Conservation (phyloP, 2,113 vertebrate species). For the Himantopus leucocephalus region DNA sequence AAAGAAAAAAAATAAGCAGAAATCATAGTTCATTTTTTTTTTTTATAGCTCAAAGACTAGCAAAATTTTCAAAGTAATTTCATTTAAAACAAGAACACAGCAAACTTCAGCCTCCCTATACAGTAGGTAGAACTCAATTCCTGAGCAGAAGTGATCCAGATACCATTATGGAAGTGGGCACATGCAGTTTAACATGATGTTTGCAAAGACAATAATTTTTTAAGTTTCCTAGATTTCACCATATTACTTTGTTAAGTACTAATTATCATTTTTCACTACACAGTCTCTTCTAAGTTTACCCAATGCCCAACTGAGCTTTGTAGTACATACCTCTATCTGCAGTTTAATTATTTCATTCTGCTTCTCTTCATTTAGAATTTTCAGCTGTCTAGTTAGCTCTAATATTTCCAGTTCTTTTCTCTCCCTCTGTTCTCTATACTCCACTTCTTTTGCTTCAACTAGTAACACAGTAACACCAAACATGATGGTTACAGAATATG, state of each 20-base stretch:
- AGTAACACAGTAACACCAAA: conserved; percentile 25
- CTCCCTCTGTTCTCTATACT: conserved; percentile 73
- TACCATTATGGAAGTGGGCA: not conserved
- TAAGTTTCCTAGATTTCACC: not conserved
- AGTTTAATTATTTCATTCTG: conserved; percentile 89
- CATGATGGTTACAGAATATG: not conserved
- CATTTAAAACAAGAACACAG: not conserved
- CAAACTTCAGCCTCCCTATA: not conserved
- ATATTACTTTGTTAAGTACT: not conserved
- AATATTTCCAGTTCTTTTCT: conserved; percentile 80
- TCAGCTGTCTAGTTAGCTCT: conserved; percentile 81
- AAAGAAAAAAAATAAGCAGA: not conserved
- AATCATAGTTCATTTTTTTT: not conserved
- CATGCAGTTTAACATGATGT: not conserved
- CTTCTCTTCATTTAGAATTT: conserved; percentile 84
- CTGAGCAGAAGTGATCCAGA: not conserved
- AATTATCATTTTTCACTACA: not conserved
- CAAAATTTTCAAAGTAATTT: not conserved
- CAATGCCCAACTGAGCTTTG: not conserved
- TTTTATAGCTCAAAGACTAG: not conserved
- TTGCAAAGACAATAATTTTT: not conserved
- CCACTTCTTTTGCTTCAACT: conserved; percentile 83
- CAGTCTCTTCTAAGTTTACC: not conserved
- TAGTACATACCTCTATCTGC: conserved; percentile 86
- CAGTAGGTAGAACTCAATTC: not conserved